Base-by-base conservation (phyloP, 2,888 invertebrate species). In the Tetragnatha montana region DNA sequence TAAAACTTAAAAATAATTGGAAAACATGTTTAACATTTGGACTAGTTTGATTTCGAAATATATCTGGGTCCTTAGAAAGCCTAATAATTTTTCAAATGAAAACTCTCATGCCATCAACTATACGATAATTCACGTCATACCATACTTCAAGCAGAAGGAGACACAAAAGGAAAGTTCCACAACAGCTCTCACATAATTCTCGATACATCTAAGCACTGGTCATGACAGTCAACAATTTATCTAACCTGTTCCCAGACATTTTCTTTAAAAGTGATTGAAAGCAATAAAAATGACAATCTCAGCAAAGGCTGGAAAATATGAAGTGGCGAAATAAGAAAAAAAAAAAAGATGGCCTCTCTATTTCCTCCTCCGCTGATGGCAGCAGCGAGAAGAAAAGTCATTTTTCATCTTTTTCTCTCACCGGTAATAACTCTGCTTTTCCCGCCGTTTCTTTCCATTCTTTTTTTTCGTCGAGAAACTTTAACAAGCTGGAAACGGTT, bases 281-380 rank as follows among this genome's bases (percentile, higher is more conserved):
- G 68, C 69, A 75, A 83, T 83, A 83, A 83, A 83, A 83, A 75
- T 75, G 83, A 74, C 82, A 74, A 82, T 74, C 75, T 83, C 69
- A 49, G 22, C 19, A 35, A n/a, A 68, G 69, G 49, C 35, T 73
- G 60, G 75, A 83, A n/a, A 83, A 83, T 83, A 83, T 83, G 83
- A 83, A 83, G 83, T 76, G 75, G 60, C 35, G 83, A 47, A 83
- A n/a, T n/a, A n/a, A n/a, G n/a, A n/a, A n/a, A n/a, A n/a, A n/a
- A 47, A 49, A 69, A 60, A 68, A 68, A 83, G 60, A 83, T 47
- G 75, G 60, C 68, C 35, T 35, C 68, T 12, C 83, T 21, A 83
- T 83, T 83, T 83, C 75, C 75, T 47, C 47, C 60, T 14, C 47
- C 69, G 75, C 68, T 22, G 69, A n/a, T n/a, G n/a, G n/a, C n/a